These are phyloP conservation scores for Galerucella calmariensis DNA, from an alignment of 2,888 invertebrate genomes.

Conservation along the genomic window DNA sequence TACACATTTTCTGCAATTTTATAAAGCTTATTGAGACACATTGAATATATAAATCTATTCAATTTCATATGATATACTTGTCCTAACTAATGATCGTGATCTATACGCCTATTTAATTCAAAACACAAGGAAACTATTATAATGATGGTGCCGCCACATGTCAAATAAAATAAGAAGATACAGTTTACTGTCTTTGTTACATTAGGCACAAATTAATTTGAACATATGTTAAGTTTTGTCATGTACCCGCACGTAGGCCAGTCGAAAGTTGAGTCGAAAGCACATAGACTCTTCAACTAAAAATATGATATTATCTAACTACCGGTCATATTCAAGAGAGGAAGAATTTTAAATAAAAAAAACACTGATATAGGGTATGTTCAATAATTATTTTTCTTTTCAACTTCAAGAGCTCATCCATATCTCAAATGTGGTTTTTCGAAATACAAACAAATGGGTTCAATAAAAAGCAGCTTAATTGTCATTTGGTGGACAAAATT, in stretches of 20 bases:
- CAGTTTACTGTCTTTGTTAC: conserved; percentile 6
- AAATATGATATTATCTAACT: too few species aligned
- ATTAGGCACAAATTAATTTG: background rate
- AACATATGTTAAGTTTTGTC: conserved; percentile 1
- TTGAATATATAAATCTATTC: background rate
- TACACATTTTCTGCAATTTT: background rate
- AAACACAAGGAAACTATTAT: background rate
- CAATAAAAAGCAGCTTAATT: too few species aligned
- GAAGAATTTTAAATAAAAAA: too few species aligned
- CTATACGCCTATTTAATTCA: background rate
- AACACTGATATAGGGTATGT: too few species aligned
- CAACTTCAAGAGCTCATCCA: too few species aligned
- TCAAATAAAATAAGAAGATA: conserved; percentile 4
- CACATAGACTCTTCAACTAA: background rate
- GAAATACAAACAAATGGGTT: too few species aligned
- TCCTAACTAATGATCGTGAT: background rate
- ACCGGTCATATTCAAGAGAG: too few species aligned
- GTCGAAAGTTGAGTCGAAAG: background rate
- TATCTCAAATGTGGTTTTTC: too few species aligned
- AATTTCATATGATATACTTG: background rate
- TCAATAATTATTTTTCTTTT: too few species aligned
- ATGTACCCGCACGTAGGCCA: background rate
- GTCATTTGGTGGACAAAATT: too few species aligned
- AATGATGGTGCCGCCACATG: conserved; percentile 13
- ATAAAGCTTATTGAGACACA: too few species aligned